Evolutionary conservation across 1,140 invertebrate species (phyloP), one percentile per base, ranked within the genome.

Genomic region (Meteorus sp.): DNA sequence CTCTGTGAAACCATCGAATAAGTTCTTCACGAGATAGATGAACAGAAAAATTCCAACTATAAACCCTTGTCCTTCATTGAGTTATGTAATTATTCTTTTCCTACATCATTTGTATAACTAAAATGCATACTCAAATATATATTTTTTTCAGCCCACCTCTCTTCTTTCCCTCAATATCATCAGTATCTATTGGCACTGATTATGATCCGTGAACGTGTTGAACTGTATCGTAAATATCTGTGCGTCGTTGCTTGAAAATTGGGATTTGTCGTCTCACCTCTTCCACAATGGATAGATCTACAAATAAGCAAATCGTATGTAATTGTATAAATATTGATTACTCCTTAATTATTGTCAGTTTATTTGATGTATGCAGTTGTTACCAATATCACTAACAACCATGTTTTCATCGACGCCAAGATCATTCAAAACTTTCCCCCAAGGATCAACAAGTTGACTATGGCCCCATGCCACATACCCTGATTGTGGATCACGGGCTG

Each of bases 401-500:
- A 91, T 86, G 44, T 84, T 83, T 71, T 95, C 91, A 6, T 83
- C 74, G 53, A 85, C 85, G 35, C 86, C 86, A 37, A 93, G 84
- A 68, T 87, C 85, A 2, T 81, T 78, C 2, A 93, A 67, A 0
- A 97, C 85, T 66, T 88, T 84, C 0, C 90, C 95, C 94, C 94
- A 97, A 1, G 95, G 95, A 81, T 88, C 86, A 0, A 93, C 87
- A 0, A 95, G 77, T 62, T 88, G 86, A 2, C 91, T 91, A 77
- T 97, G 93, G 0, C 94, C 95, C 85, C 88, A 97, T 8, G 93
- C 92, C 13, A 93, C 84, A 75, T 97, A 98, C 0, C 84, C 85
- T 0, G 91, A 84, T 2, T 69, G 79, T 22, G 79, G 66, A 73
- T 89, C 88, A 58, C 92, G 81, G 0, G 95, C 93, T 2, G 93